These are phyloP conservation scores for Drosophila picticornis DNA, from an alignment of 2,888 invertebrate genomes.

Conservation along the genomic window DNA sequence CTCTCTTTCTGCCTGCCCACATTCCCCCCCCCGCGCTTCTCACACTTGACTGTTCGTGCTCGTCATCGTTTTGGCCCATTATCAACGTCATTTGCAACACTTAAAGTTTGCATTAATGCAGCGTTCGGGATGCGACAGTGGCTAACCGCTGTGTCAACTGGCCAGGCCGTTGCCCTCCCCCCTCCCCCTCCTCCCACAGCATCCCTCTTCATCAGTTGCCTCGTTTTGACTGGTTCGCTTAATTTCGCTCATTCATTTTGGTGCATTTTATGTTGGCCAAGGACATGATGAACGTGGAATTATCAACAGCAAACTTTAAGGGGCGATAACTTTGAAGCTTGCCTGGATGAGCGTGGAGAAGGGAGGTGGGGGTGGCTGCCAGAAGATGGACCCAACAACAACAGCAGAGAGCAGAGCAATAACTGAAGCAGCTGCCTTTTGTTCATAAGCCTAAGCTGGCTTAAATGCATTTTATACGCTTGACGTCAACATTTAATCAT, in stretches of 20 bases:
- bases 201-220: background rate
- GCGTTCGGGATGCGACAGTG: conserved; percentile 39
- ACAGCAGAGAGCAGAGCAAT: background rate
- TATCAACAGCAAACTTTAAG: conserved; percentile 33
- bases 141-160: conserved; percentile 54
- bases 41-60: background rate
- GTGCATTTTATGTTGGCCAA: conserved; percentile 56
- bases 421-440: conserved; percentile 13
- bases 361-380: background rate
- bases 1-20: background rate
- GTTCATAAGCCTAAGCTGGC: background rate
- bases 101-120: conserved; percentile 76
- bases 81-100: conserved; percentile 77
- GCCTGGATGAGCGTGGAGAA: background rate
- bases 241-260: conserved; percentile 60
- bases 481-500: conserved; percentile 1
- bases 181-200: too few species aligned
- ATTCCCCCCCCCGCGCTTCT: background rate
- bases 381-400: background rate
- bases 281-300: conserved; percentile 56
- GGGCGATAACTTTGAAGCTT: background rate
- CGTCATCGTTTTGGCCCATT: conserved; percentile 57
- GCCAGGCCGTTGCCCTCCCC: conserved; percentile 2
- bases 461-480: conserved; percentile 2
- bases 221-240: conserved; percentile 34